Conservation (phyloP, 2,797 vertebrate genomes). For the Rousettus madagascariensis region DNA sequence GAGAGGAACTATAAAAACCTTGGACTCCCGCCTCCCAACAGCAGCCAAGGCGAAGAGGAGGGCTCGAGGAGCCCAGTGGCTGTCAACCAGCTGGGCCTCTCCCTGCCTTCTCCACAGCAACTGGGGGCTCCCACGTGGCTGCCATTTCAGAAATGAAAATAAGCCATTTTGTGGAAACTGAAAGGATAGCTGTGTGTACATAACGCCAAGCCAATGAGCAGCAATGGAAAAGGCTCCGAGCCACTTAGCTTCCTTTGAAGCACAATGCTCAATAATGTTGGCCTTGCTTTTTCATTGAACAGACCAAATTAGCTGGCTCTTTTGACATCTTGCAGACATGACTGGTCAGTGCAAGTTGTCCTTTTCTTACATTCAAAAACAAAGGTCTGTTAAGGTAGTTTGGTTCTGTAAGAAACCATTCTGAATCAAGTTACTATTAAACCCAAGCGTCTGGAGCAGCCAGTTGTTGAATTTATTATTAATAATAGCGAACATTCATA, state of each 20-base stretch:
- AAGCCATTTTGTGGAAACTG: conserved; percentile 75
- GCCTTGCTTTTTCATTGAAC: conserved; percentile 73
- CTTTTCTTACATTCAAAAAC: conserved; percentile 67
- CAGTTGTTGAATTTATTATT: conserved; percentile 65
- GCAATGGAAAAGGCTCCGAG: conserved; percentile 65
- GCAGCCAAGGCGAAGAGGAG: conserved; percentile 61
- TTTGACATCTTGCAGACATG: conserved; percentile 70
- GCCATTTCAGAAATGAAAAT: conserved; percentile 77
- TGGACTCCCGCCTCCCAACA: conserved; percentile 67
- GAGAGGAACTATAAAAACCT: conserved; percentile 74
- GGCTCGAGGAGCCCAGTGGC: conserved; percentile 64
- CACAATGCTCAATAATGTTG: conserved; percentile 67
- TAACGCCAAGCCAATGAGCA: conserved; percentile 68
- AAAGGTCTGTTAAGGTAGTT: conserved; percentile 66
- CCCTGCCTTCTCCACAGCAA: conserved; percentile 73
- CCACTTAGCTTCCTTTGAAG: conserved; percentile 76
- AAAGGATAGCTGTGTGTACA: conserved; percentile 77
- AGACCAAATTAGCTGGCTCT: conserved; percentile 74
- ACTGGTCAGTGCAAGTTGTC: conserved; percentile 71
- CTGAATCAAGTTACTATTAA: conserved; percentile 60
- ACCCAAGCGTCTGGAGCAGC: neutral
- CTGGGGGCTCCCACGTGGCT: conserved; percentile 73
- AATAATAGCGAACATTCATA: conserved; percentile 48
- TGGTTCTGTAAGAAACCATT: conserved; percentile 49
- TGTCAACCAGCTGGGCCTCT: conserved; percentile 76